These are phyloP conservation scores for Hypena proboscidalis DNA, from an alignment of 2,888 invertebrate genomes.

Conservation along the genomic window DNA sequence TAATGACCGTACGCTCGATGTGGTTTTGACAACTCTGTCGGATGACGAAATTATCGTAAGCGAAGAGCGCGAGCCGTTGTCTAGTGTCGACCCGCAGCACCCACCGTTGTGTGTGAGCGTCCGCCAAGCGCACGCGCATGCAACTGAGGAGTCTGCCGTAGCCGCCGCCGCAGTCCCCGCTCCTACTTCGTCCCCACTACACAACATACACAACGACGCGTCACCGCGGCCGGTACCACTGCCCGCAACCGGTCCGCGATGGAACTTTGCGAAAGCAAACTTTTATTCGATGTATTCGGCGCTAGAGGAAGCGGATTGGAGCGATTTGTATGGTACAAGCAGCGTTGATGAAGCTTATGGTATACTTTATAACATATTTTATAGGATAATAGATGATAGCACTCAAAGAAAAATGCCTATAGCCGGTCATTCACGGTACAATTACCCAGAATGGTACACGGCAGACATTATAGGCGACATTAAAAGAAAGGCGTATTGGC, in stretches of 20 bases:
- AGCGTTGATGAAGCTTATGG: not conserved
- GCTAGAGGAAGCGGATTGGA: not conserved
- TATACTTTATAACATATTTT: not conserved
- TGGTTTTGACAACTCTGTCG: not conserved
- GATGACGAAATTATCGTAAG: not conserved
- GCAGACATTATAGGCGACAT: not conserved
- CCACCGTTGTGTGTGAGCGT: not conserved
- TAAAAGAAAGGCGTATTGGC: not conserved
- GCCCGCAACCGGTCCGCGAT: not conserved
- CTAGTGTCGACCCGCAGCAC: not conserved
- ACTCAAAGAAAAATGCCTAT: not conserved
- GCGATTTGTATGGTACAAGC: not conserved
- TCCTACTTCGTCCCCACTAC: not conserved
- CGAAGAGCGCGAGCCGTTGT: not conserved
- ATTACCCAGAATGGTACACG: conserved; percentile 1
- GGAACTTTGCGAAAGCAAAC: not conserved
- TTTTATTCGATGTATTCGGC: not conserved
- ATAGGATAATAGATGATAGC: not conserved
- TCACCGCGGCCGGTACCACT: too few species aligned
- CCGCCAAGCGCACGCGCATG: not conserved
- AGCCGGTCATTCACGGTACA: not conserved
- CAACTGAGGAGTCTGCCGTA: not conserved
- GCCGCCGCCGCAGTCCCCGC: not conserved
- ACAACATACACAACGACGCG: too few species aligned
- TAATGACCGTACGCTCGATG: not conserved